Evolutionary conservation across 2,113 vertebrate genomes (phyloP).

Genomic region (Limanda limanda): DNA sequence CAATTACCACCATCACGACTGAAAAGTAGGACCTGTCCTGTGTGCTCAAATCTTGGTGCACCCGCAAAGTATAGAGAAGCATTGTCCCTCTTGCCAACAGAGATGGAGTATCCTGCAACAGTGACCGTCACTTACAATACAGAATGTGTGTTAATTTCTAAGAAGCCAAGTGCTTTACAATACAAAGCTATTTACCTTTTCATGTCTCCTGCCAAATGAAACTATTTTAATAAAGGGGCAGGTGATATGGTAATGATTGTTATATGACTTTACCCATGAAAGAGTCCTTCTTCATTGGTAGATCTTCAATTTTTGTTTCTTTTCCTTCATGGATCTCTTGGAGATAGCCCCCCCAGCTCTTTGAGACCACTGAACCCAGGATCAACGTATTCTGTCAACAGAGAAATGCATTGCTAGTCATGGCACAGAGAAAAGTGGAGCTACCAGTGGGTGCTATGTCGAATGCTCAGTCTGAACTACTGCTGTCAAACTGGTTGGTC

Average conservation of each 20-base stretch:
- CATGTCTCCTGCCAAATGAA: background rate
- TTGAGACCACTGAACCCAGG: slow-evolving; percentile 77
- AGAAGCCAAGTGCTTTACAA: background rate
- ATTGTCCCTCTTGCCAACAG: too few species aligned
- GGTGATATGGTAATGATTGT: too few species aligned
- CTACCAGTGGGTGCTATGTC: too few species aligned
- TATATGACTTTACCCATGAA: slow-evolving; percentile 72
- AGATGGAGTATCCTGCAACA: too few species aligned
- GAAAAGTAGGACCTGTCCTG: too few species aligned
- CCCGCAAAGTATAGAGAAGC: too few species aligned
- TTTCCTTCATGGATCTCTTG: background rate
- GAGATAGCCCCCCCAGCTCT: slow-evolving; percentile 73
- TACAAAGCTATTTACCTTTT: background rate
- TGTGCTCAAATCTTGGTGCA: too few species aligned
- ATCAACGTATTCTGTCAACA: slow-evolving; percentile 67
- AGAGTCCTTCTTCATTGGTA: slow-evolving; percentile 58
- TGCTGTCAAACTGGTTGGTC: too few species aligned
- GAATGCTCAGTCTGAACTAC: too few species aligned
- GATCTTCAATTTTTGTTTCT: slow-evolving; percentile 43
- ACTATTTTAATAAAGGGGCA: too few species aligned
- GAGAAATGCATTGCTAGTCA: slow-evolving; percentile 6
- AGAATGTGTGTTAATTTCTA: background rate
- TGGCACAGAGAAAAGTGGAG: background rate
- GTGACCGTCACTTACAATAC: background rate
- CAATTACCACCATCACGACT: too few species aligned